A percentile compares a stretch with the other conserved stretches of the same genome.
Evolutionary conservation across 2,888 invertebrate genomes (phyloP).

Genomic region (Leptinotarsa tumamoca): DNA sequence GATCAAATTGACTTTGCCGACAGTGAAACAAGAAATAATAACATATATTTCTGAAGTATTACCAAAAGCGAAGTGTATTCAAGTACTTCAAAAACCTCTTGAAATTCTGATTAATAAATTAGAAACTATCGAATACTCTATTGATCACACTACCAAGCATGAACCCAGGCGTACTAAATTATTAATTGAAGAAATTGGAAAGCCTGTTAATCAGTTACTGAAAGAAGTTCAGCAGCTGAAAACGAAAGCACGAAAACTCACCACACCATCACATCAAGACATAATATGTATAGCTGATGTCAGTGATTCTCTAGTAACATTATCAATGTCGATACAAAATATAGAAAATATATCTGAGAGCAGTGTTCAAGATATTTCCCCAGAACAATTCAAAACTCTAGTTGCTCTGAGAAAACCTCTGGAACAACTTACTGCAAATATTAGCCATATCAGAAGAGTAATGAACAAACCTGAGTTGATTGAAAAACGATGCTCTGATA

Average conservation of each 20-base stretch:
- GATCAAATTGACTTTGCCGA: constrained; percentile 26
- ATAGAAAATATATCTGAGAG: constrained; percentile 13
- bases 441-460: constrained; percentile 20
- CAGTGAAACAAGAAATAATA: constrained; percentile 24
- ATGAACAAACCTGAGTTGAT: constrained; percentile 29
- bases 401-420: constrained; percentile 30
- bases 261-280: constrained; percentile 43
- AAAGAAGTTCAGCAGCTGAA: constrained; percentile 27
- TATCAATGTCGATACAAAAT: constrained; percentile 10
- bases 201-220: constrained; percentile 30
- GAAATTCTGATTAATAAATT: neutral
- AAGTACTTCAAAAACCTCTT: constrained; percentile 23
- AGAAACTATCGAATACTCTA: constrained; percentile 7
- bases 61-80: constrained; percentile 12
- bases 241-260: constrained; percentile 12
- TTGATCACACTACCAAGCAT: neutral
- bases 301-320: constrained; percentile 7
- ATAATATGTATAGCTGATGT: constrained; percentile 44
- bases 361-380: constrained; percentile 30
- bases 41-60: constrained; percentile 17
- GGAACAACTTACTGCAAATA: constrained; percentile 34
- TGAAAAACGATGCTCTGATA: constrained; percentile 40
- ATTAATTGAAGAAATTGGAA: constrained; percentile 26
- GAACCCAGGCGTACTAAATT: constrained; percentile 26
- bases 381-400: constrained; percentile 34